Conservation (phyloP, 2,113 vertebrate genomes). For the Trogon surrucura region DNA sequence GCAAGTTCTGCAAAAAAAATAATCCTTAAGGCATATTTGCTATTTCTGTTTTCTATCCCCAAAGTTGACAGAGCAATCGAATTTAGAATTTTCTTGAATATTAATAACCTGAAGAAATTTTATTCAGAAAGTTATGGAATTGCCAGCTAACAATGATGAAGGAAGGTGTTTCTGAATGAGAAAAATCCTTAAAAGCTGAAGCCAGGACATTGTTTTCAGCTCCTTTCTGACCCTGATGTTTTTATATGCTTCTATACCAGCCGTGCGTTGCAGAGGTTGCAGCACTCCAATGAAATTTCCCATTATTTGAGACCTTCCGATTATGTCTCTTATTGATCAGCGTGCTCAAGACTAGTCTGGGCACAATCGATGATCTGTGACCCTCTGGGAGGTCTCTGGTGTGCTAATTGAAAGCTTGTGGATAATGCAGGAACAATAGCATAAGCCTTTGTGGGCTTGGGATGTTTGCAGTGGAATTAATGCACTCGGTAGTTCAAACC, state of each 20-base stretch:
- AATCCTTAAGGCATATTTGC: not conserved
- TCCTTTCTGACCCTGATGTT: not conserved
- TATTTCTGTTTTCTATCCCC: not conserved
- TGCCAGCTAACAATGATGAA: not conserved
- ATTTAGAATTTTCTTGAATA: not conserved
- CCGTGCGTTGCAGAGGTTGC: not conserved
- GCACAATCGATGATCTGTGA: not conserved
- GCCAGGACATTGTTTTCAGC: not conserved
- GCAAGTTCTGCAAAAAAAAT: not conserved
- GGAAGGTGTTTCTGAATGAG: not conserved
- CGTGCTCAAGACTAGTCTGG: not conserved
- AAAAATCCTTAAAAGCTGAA: not conserved
- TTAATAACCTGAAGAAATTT: not conserved
- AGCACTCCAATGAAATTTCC: constrained; percentile 34
- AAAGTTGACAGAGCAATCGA: not conserved
- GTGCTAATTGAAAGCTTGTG: constrained; percentile 1
- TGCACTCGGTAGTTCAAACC: not conserved
- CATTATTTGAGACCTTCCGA: constrained; percentile 10
- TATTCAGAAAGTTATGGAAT: not conserved
- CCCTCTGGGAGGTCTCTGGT: not conserved
- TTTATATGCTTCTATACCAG: not conserved
- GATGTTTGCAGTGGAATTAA: constrained; percentile 56
- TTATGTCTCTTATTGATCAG: constrained; percentile 55
- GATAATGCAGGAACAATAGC: constrained; percentile 38
- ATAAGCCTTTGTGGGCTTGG: not conserved